These are phyloP conservation scores for Chymomyza amoena DNA, from an alignment of 2,888 invertebrate genomes.

Conservation along the genomic window DNA sequence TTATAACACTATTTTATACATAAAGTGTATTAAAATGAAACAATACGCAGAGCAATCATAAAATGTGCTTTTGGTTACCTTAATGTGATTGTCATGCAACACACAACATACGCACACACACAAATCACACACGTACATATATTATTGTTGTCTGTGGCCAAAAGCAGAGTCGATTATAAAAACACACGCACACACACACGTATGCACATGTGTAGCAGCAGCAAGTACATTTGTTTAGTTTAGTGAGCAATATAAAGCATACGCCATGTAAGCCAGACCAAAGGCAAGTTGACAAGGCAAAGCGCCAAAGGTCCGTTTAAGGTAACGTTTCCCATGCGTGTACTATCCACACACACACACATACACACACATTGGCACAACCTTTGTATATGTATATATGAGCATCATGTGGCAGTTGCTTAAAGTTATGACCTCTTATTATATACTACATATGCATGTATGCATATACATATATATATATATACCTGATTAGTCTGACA, in stretches of 20 bases:
- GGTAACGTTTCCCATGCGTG: constrained; percentile 67
- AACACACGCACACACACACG: constrained; percentile 5
- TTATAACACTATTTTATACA: not conserved
- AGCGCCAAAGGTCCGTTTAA: constrained; percentile 67
- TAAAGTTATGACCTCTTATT: not conserved
- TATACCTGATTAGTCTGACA: not conserved
- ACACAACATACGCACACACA: constrained; percentile 32
- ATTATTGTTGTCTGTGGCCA: constrained; percentile 1
- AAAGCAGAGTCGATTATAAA: constrained; percentile 7
- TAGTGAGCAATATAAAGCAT: constrained; percentile 45
- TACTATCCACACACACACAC: constrained; percentile 1
- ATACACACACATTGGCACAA: not conserved
- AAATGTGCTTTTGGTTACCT: constrained; percentile 66
- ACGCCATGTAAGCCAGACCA: constrained; percentile 34
- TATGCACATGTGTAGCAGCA: not conserved
- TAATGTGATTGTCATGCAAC: constrained; percentile 62
- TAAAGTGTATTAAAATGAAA: not conserved
- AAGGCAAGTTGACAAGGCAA: constrained; percentile 42
- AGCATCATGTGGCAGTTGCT: not conserved
- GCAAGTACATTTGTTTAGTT: constrained; percentile 1
- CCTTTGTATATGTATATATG: not conserved
- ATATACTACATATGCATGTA: not conserved
- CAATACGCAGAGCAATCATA: constrained; percentile 64
- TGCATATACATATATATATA: not conserved
- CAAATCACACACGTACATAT: constrained; percentile 15